phyloP scores from a whole-genome alignment of 2,113 vertebrate genomes.

The Uria aalge region DNA sequence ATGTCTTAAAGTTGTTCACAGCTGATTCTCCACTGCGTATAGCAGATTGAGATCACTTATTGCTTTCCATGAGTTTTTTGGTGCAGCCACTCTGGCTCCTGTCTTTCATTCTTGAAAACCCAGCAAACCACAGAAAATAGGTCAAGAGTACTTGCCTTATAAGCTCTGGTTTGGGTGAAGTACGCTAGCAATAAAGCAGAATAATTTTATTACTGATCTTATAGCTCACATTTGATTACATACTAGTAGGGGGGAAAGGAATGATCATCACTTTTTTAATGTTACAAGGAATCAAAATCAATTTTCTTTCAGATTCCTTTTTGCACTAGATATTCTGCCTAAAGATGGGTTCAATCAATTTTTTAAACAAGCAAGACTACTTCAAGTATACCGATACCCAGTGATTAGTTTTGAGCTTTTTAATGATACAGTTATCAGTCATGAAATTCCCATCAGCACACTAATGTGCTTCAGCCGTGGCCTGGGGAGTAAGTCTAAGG shows the following conservation, averaged over 20 bases:
- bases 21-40: slow-evolving; percentile 12
- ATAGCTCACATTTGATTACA: not conserved
- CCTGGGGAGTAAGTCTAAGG: not conserved
- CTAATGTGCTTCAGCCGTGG: not conserved
- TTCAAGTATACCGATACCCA: not conserved
- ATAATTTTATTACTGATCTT: slow-evolving; percentile 26
- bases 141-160: not conserved
- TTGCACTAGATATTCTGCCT: not conserved
- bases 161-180: slow-evolving; percentile 1
- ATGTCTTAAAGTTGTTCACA: slow-evolving; percentile 28
- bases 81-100: not conserved
- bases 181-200: not conserved
- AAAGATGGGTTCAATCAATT: not conserved
- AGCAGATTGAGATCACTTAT: slow-evolving; percentile 2
- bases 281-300: not conserved
- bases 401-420: not conserved
- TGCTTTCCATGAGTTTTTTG: slow-evolving; percentile 7
- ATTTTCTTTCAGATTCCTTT: not conserved
- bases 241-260: not conserved
- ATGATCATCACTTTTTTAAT: not conserved
- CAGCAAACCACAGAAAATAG: slow-evolving; percentile 25
- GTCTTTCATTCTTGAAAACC: slow-evolving; percentile 19
- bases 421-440: not conserved
- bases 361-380: not conserved
- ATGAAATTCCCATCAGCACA: not conserved